Conservation (phyloP, 1,140 invertebrate species). For the Drosophila persimilis region DNA sequence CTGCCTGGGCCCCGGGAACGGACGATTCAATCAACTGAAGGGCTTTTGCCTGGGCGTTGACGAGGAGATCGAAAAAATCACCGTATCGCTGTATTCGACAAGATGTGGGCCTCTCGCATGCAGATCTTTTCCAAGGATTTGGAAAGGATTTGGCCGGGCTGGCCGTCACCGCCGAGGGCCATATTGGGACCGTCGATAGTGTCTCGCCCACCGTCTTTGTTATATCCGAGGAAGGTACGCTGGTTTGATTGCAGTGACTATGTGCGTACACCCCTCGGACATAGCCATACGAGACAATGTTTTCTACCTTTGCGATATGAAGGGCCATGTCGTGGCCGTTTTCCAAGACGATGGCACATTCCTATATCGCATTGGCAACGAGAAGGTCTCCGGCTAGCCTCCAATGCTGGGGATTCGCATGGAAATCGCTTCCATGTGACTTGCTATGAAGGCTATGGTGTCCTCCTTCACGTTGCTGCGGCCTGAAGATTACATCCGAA, state of each 20-base stretch:
- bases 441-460: constrained; percentile 94
- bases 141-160: too few species aligned
- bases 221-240: not conserved
- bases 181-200: too few species aligned
- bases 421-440: constrained; percentile 99
- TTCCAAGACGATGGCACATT: constrained; percentile 96
- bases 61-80: too few species aligned
- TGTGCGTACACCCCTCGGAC: constrained; percentile 97
- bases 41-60: too few species aligned
- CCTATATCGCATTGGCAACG: constrained; percentile 95
- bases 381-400: constrained; percentile 97
- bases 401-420: constrained; percentile 97
- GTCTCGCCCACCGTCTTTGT: too few species aligned
- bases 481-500: constrained; percentile 97
- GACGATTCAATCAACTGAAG: too few species aligned
- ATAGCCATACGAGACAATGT: constrained; percentile 97
- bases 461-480: constrained; percentile 96
- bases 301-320: constrained; percentile 98
- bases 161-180: too few species aligned
- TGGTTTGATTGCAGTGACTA: constrained; percentile 99
- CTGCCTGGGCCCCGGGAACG: too few species aligned
- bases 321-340: constrained; percentile 98
- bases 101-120: constrained; percentile 86
- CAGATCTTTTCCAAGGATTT: constrained; percentile 84
- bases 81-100: too few species aligned